A percentile compares a stretch with the other conserved stretches of the same genome.
Evolutionary conservation across 2,113 vertebrate genomes (phyloP).

Genomic region (Sarotherodon lohbergeri): DNA sequence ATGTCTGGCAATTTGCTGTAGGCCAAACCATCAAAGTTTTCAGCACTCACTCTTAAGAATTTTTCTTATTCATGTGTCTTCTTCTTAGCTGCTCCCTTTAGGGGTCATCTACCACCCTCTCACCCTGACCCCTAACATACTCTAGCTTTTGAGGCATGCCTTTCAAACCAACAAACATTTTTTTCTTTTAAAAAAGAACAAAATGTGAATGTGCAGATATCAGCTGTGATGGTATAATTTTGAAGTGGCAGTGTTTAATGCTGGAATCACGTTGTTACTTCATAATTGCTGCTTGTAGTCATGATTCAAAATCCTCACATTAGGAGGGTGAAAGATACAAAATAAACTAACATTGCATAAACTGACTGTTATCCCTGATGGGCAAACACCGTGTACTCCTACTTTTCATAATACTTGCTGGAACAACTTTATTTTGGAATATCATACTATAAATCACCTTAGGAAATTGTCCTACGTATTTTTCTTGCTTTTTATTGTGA

Average conservation of each 20-base stretch:
- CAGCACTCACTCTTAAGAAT: not conserved
- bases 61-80: not conserved
- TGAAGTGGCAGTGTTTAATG: not conserved
- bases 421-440: not conserved
- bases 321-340: not conserved
- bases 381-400: not conserved
- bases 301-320: not conserved
- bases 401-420: not conserved
- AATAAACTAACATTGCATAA: not conserved
- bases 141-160: not conserved
- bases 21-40: not conserved
- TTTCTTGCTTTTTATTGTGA: not conserved
- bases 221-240: not conserved
- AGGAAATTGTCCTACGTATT: not conserved
- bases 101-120: not conserved
- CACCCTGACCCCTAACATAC: not conserved
- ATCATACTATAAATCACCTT: not conserved
- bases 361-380: not conserved
- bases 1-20: not conserved
- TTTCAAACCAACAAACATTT: not conserved
- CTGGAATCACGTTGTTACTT: not conserved
- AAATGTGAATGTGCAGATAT: not conserved
- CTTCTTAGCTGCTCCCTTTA: not conserved
- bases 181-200: not conserved
- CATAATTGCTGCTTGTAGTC: not conserved